Percentiles rank a stretch among this genome's conserved stretches.
phyloP scores from a whole-genome alignment of 2,888 invertebrate genomes.

The Trichogramma dendrolimi region DNA sequence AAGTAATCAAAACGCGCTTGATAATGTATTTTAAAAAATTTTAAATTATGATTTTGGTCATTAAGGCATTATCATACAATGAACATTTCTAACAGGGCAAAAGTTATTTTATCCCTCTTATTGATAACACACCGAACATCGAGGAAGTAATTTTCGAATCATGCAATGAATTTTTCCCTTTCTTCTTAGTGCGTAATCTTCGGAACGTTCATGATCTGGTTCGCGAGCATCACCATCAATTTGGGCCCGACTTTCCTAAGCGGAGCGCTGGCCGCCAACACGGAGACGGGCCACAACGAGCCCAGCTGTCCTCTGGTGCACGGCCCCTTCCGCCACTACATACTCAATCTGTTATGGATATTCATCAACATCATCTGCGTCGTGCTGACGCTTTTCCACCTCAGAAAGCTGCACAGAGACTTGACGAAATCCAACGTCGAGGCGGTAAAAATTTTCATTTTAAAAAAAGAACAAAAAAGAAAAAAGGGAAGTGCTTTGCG shows the following conservation, averaged over 20 bases:
- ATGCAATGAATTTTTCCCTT: no score
- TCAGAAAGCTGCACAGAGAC: constrained; percentile 76
- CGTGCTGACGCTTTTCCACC: constrained; percentile 75
- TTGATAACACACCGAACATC: no score
- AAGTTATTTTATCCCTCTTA: no score
- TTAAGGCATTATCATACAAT: no score
- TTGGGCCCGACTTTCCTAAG: constrained; percentile 82
- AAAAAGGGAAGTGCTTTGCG: no score
- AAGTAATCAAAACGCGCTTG: no score
- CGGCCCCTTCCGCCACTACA: constrained; percentile 84
- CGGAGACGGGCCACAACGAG: constrained; percentile 70
- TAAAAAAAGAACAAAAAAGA: not conserved
- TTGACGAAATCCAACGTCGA: constrained; percentile 80
- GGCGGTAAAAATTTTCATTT: constrained; percentile 54
- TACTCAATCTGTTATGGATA: constrained; percentile 87
- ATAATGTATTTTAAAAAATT: no score
- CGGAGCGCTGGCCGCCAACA: constrained; percentile 77
- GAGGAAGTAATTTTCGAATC: no score
- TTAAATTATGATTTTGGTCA: no score
- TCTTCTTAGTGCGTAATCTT: constrained; percentile 72
- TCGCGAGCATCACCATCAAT: constrained; percentile 85
- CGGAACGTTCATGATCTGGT: constrained; percentile 91
- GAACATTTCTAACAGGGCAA: no score
- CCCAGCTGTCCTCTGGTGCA: constrained; percentile 83
- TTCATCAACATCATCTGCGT: constrained; percentile 81